phyloP scores from a whole-genome alignment of 23 tunicate species.

The Oikopleura dioica region DNA sequence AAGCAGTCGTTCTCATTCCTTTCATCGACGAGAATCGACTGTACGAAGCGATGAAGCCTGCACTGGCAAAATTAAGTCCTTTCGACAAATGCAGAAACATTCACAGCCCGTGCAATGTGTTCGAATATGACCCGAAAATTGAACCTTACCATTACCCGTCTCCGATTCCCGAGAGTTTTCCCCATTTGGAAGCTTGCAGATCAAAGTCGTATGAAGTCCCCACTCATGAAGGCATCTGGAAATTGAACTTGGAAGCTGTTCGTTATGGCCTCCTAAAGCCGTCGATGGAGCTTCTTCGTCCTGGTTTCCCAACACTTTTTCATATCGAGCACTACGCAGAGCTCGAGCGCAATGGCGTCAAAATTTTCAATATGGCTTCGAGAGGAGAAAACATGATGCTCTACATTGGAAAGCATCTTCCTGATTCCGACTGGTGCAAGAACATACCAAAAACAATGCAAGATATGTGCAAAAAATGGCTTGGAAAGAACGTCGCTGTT shows the following conservation, averaged over 20 bases:
- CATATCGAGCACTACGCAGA: constrained; percentile 35
- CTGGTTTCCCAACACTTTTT: constrained; percentile 68
- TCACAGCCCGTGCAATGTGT: background rate
- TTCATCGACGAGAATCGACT: constrained; percentile 79
- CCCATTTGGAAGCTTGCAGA: background rate
- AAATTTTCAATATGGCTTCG: background rate
- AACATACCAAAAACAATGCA: constrained; percentile 20
- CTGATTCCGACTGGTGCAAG: constrained; percentile 30
- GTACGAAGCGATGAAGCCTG: constrained; percentile 56
- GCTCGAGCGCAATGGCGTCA: background rate
- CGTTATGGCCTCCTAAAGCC: constrained; percentile 31
- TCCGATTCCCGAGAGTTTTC: background rate
- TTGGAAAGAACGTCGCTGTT: constrained; percentile 47
- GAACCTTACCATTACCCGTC: background rate
- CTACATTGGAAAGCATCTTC: background rate
- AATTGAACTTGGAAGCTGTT: constrained; percentile 17
- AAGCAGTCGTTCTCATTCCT: constrained; percentile 82
- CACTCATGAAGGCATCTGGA: background rate
- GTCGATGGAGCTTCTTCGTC: constrained; percentile 3
- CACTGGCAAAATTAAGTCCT: constrained; percentile 14
- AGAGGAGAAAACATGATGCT: background rate
- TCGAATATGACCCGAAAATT: background rate
- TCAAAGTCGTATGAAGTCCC: background rate
- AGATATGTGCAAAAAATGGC: constrained; percentile 24
- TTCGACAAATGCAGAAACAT: background rate